phyloP scores from a whole-genome alignment of 2,797 vertebrate species.

The Nannoperca australis region DNA sequence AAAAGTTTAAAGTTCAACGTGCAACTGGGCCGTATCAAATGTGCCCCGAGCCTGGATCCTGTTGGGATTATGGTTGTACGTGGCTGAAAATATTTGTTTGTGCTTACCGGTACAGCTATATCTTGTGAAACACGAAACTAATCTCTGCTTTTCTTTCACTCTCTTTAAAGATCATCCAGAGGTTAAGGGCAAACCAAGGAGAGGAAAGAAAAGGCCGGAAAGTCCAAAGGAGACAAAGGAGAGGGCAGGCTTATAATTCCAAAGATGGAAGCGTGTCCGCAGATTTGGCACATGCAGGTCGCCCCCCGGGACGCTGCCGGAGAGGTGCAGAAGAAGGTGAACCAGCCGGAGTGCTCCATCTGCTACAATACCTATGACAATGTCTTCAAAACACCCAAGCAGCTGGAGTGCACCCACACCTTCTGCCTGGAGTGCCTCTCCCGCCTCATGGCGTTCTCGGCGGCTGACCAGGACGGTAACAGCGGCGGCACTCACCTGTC shows the following conservation, averaged over 20 bases:
- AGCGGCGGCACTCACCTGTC: constrained; percentile 73
- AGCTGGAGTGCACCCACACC: constrained; percentile 92
- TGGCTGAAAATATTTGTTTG: constrained; percentile 11
- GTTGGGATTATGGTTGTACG: constrained; percentile 9
- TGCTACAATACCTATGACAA: constrained; percentile 97
- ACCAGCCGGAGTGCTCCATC: constrained; percentile 93
- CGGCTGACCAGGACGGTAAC: constrained; percentile 60
- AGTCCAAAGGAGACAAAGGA: constrained; percentile 7
- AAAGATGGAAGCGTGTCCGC: constrained; percentile 81
- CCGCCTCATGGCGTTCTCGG: constrained; percentile 87
- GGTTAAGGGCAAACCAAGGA: constrained; percentile 10
- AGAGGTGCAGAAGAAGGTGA: constrained; percentile 77
- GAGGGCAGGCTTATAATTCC: neutral
- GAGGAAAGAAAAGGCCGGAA: neutral
- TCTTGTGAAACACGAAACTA: constrained; percentile 25
- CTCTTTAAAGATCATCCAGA: constrained; percentile 38
- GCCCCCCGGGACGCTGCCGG: constrained; percentile 39
- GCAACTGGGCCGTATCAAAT: neutral
- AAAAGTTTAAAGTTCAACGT: constrained; percentile 23
- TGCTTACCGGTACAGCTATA: neutral
- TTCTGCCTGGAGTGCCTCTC: constrained; percentile 98
- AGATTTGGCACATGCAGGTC: constrained; percentile 85
- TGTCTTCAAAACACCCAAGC: constrained; percentile 95
- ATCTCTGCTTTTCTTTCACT: constrained; percentile 41
- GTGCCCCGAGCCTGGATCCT: constrained; percentile 22